phyloP scores from a whole-genome alignment of 2,888 invertebrate genomes.

The Lycocerus yunnanus region DNA sequence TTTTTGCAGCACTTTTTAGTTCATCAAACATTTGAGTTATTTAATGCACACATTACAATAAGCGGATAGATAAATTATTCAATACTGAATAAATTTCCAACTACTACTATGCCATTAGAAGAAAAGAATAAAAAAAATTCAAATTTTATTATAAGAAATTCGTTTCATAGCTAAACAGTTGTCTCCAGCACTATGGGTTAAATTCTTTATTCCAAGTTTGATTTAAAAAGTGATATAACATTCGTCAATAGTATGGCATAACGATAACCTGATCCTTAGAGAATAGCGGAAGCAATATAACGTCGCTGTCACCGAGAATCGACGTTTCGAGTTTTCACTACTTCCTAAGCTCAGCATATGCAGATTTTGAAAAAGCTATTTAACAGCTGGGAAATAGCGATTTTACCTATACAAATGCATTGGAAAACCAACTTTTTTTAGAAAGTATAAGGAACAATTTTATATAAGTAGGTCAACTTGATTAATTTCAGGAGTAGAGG shows the following conservation, averaged over 20 bases:
- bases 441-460: not conserved
- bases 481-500: not conserved
- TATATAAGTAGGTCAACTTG: not conserved
- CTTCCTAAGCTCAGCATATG: slow-evolving; percentile 10
- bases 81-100: too few species aligned
- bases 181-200: slow-evolving; percentile 3
- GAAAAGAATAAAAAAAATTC: not conserved
- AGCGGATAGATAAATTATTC: too few species aligned
- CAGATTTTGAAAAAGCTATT: not conserved
- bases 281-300: slow-evolving; percentile 45
- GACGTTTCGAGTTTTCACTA: slow-evolving; percentile 20
- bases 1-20: too few species aligned
- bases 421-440: not conserved
- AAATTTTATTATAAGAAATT: not conserved
- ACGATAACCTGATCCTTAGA: slow-evolving; percentile 46
- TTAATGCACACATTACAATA: too few species aligned
- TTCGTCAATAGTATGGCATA: slow-evolving; percentile 40
- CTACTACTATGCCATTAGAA: too few species aligned
- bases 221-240: slow-evolving; percentile 41
- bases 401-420: not conserved
- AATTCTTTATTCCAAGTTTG: slow-evolving; percentile 27
- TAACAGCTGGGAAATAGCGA: not conserved
- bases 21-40: too few species aligned
- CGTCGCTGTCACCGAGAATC: slow-evolving; percentile 40
- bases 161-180: not conserved